These are phyloP conservation scores for Festucalex cinctus DNA, from an alignment of 2,113 vertebrate species.

Conservation along the genomic window DNA sequence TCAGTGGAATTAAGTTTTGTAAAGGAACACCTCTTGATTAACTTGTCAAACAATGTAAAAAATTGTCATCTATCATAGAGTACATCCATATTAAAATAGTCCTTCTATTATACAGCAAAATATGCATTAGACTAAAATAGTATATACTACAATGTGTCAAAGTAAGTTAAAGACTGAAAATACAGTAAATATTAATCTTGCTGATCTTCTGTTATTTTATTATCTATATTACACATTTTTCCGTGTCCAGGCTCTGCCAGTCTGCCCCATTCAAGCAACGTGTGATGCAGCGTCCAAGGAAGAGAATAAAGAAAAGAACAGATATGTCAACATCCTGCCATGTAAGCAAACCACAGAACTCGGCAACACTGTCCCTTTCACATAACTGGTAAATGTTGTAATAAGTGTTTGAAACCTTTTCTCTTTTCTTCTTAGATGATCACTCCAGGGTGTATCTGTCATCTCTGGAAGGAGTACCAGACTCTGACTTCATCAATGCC, in stretches of 20 bases:
- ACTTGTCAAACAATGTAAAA: too few species aligned
- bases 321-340: slow-evolving; percentile 97
- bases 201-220: background rate
- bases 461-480: slow-evolving; percentile 92
- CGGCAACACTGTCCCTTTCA: slow-evolving; percentile 1
- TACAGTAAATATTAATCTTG: background rate
- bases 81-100: too few species aligned
- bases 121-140: too few species aligned
- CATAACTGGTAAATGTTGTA: background rate
- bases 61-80: too few species aligned
- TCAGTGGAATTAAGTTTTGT: too few species aligned
- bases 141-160: too few species aligned
- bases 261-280: slow-evolving; percentile 93
- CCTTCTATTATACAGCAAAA: too few species aligned
- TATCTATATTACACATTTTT: background rate
- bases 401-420: background rate
- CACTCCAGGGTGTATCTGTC: slow-evolving; percentile 94
- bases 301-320: slow-evolving; percentile 99
- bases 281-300: slow-evolving; percentile 97
- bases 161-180: background rate
- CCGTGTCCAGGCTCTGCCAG: slow-evolving; percentile 84
- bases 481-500: slow-evolving; percentile 97
- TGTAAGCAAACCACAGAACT: slow-evolving; percentile 74
- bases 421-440: slow-evolving; percentile 78
- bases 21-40: too few species aligned